A percentile compares a stretch with the other conserved stretches of the same genome.
Conservation (phyloP, 2,797 vertebrate genomes). For the Erpetoichthys calabaricus region DNA sequence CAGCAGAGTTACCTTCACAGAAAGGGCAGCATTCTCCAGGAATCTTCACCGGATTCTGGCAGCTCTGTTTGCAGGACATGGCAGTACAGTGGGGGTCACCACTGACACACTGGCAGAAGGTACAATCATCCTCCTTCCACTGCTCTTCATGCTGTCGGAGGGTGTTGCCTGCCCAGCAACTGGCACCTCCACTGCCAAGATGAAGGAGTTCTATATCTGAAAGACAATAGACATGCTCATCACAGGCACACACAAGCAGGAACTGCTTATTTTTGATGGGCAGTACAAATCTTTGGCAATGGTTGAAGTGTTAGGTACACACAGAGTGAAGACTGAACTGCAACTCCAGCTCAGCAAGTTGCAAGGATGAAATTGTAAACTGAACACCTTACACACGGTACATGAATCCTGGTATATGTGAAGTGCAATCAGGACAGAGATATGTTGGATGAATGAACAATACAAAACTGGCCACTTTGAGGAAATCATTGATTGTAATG, state of each 20-base stretch:
- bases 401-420: too few relatives aligned
- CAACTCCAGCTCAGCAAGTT: slow-evolving; percentile 14
- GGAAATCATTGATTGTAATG: too few relatives aligned
- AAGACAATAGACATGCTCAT: not conserved
- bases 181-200: slow-evolving; percentile 49
- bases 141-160: slow-evolving; percentile 56
- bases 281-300: too few relatives aligned
- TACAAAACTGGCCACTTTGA: too few relatives aligned
- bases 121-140: slow-evolving; percentile 70
- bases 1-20: slow-evolving; percentile 47
- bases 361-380: slow-evolving; percentile 6
- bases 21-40: slow-evolving; percentile 65
- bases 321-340: slow-evolving; percentile 10
- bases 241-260: not conserved
- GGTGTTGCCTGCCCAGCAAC: slow-evolving; percentile 56
- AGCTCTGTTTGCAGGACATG: slow-evolving; percentile 69
- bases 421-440: too few relatives aligned
- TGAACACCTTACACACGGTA: slow-evolving; percentile 6
- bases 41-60: slow-evolving; percentile 60
- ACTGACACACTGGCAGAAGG: slow-evolving; percentile 65
- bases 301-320: slow-evolving; percentile 9
- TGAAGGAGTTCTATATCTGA: slow-evolving; percentile 54
- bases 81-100: slow-evolving; percentile 60
- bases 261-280: too few relatives aligned
- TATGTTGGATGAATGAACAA: too few relatives aligned